Base-by-base conservation (phyloP, 2,797 vertebrate genomes). In the Enteromius unitaeniatus region DNA sequence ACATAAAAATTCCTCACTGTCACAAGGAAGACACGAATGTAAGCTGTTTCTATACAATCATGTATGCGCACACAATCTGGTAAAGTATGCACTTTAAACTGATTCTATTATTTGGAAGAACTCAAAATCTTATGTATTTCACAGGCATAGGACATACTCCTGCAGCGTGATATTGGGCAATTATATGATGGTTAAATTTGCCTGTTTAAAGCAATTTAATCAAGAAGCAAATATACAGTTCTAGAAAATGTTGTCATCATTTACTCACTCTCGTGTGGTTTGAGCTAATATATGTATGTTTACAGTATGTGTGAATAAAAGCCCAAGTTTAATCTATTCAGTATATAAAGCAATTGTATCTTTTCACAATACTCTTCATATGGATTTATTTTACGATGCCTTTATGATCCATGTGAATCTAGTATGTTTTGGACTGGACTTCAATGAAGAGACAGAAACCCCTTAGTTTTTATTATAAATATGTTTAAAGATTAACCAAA, bases 21-120 rank as follows among this genome's bases (percentile, higher is more conserved):
- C 37, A 64, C 23, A 45, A 47, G 23, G 9, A 78, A 62, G 76
- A 78, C 58, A 28, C 26, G 62, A 45, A 78, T 64, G 28, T 62
- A 60, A 76, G 74, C 34, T 11, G n/a, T 76, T 76, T 76, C 14
- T 42, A 42, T 14, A 76, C 74, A 60, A 42, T 60, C n/a, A 42
- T 11, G n/a, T n/a, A 40, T 4, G 0, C 53, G 26, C n/a, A 74
- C 26, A 74, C 28, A 55, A 23, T 58, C 21, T 75, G 31, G 31
- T 55, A 31, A 55, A 75, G 49, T 19, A 37, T 23, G 6, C 31
- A 75, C 14, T 37, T 75, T 75, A 75, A 37, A 37, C 19, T 55
- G 11, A 37, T 75, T 75, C 0, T 55, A 15, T 75, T 75, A 75
- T 15, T 37, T 55, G 7, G 19, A 74, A 53, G 2, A 34, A 55